phyloP scores from a whole-genome alignment of 2,797 vertebrate species.

The Emys orbicularis region DNA sequence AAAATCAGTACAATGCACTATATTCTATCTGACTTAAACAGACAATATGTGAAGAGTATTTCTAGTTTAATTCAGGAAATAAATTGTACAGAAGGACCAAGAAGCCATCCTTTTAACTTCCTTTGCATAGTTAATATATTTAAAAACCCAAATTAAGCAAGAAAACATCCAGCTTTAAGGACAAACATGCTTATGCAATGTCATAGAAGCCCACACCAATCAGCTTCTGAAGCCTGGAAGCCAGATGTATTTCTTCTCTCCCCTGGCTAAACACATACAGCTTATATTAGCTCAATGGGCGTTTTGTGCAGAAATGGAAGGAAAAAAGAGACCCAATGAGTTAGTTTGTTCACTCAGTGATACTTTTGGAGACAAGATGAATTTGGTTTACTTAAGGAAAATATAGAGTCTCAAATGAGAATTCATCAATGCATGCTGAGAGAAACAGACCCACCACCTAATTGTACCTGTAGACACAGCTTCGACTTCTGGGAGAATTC shows the following conservation, averaged over 20 bases:
- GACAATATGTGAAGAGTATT: background rate
- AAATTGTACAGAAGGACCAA: background rate
- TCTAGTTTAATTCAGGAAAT: slow-evolving; percentile 2
- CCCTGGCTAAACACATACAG: background rate
- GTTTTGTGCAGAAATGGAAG: slow-evolving; percentile 5
- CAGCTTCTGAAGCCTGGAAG: background rate
- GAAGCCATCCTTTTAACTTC: background rate
- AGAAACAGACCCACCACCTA: slow-evolving; percentile 52
- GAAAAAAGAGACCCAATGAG: background rate
- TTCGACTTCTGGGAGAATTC: slow-evolving; percentile 92
- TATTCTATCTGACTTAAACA: background rate
- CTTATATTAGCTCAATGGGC: background rate
- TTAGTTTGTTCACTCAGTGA: background rate
- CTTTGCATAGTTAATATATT: background rate
- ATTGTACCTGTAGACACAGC: slow-evolving; percentile 94
- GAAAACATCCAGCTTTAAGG: background rate
- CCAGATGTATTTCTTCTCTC: background rate
- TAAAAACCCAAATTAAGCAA: background rate
- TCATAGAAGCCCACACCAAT: background rate
- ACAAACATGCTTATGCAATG: background rate
- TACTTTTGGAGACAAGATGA: background rate
- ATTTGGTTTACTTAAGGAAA: slow-evolving; percentile 13
- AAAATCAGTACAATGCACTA: background rate
- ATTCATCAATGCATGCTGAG: slow-evolving; percentile 18
- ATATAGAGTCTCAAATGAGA: slow-evolving; percentile 2